A percentile compares a stretch with the other conserved stretches of the same genome.
These are phyloP conservation scores for Simalia tracyae DNA, from an alignment of 2,797 vertebrate genomes.

Conservation along the genomic window DNA sequence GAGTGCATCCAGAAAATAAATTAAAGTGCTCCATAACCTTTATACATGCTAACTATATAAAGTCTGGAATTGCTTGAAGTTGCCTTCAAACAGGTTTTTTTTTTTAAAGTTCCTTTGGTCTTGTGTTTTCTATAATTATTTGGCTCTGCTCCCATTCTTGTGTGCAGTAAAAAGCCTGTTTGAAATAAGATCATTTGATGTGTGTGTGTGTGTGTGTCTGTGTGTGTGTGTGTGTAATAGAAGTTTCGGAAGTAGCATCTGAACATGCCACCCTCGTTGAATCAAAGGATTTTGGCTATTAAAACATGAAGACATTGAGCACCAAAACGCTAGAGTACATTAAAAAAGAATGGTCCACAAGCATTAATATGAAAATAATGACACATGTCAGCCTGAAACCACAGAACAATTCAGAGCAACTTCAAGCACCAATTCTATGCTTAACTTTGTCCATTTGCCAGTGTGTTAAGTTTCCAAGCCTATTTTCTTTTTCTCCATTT, in stretches of 20 bases:
- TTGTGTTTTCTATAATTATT: constrained; percentile 77
- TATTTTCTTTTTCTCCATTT: background rate
- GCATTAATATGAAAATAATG: constrained; percentile 66
- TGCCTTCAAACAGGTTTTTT: constrained; percentile 59
- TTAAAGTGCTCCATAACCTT: constrained; percentile 57
- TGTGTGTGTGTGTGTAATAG: constrained; percentile 32
- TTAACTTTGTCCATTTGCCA: constrained; percentile 55
- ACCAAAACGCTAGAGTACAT: constrained; percentile 58
- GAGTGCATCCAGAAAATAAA: constrained; percentile 58
- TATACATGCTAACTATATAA: constrained; percentile 64
- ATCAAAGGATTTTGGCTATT: constrained; percentile 60
- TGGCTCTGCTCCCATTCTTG: constrained; percentile 72
- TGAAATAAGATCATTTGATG: constrained; percentile 70
- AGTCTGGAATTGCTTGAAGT: constrained; percentile 60
- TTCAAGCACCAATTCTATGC: constrained; percentile 61
- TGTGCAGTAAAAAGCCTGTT: constrained; percentile 75
- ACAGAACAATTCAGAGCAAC: constrained; percentile 60
- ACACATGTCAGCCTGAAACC: constrained; percentile 60
- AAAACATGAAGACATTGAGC: constrained; percentile 53
- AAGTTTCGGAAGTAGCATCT: constrained; percentile 48
- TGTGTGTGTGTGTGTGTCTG: constrained; percentile 30
- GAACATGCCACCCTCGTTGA: constrained; percentile 68
- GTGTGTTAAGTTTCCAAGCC: background rate
- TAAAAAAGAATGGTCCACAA: constrained; percentile 60
- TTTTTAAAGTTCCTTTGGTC: constrained; percentile 57